Evolutionary conservation across 2,797 vertebrate species (phyloP).

Genomic region (Borostomias antarcticus): DNA sequence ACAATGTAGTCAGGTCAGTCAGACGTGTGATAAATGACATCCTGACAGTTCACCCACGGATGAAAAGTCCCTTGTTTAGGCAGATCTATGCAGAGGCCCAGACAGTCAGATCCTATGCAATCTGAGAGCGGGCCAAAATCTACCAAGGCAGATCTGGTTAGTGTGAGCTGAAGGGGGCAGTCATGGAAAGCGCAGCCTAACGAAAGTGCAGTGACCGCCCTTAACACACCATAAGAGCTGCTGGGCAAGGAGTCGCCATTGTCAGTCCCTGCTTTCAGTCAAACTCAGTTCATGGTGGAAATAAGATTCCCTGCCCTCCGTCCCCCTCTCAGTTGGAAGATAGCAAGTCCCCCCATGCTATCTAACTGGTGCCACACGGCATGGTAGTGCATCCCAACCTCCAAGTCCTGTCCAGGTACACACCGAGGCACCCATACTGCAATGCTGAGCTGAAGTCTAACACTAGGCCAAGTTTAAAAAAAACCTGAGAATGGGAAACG

Average conservation of each 20-base stretch:
- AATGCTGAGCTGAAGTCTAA: constrained; percentile 27
- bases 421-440: constrained; percentile 19
- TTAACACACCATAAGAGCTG: constrained; percentile 8
- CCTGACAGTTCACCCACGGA: constrained; percentile 19
- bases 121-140: constrained; percentile 20
- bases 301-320: constrained; percentile 16
- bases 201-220: constrained; percentile 25
- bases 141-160: constrained; percentile 18
- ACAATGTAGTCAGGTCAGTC: constrained; percentile 9
- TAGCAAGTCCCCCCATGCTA: background rate
- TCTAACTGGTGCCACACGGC: background rate
- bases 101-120: constrained; percentile 3
- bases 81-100: background rate
- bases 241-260: constrained; percentile 2
- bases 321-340: background rate
- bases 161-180: constrained; percentile 27
- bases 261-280: constrained; percentile 4
- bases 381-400: constrained; percentile 33
- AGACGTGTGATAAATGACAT: constrained; percentile 9
- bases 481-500: constrained; percentile 69
- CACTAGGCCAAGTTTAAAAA: constrained; percentile 38
- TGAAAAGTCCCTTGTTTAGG: constrained; percentile 13
- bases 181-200: constrained; percentile 29
- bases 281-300: constrained; percentile 1
- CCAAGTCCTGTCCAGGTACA: constrained; percentile 28